These are phyloP conservation scores for Brachionus plicatilis DNA, from an alignment of 1,140 invertebrate genomes.

Conservation along the genomic window DNA sequence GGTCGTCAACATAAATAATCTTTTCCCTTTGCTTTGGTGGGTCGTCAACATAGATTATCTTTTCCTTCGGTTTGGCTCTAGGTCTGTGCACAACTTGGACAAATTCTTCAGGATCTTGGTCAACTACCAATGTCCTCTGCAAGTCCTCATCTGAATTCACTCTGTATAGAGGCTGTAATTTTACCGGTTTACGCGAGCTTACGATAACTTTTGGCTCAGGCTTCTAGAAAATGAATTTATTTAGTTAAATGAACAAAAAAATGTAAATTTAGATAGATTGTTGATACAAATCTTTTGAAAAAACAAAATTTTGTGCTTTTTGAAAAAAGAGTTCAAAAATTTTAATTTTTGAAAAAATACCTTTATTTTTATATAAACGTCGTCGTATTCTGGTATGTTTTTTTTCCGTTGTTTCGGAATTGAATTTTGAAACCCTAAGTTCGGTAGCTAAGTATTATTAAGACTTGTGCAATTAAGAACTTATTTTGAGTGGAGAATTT, in stretches of 20 bases:
- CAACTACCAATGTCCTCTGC: neutral
- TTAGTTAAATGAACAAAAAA: neutral
- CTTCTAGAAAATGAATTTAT: neutral
- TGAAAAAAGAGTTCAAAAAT: neutral
- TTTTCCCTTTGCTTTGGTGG: neutral
- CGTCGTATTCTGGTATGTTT: neutral
- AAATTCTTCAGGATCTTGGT: neutral
- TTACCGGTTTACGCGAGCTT: conserved; percentile 14
- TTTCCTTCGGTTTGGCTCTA: conserved; percentile 34
- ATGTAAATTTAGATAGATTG: neutral
- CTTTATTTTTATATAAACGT: neutral
- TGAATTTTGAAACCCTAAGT: neutral
- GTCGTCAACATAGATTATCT: conserved; percentile 32
- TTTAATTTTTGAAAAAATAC: neutral
- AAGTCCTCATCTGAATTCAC: conserved; percentile 28
- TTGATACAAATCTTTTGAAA: neutral
- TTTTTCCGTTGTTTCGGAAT: neutral
- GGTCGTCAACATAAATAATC: conserved; percentile 6
- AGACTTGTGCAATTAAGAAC: neutral
- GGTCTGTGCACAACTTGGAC: conserved; percentile 24
- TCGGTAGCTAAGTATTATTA: neutral
- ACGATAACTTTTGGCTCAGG: neutral
- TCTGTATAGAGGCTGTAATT: conserved; percentile 7
- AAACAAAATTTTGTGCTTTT: neutral
- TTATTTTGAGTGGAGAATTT: neutral